A percentile compares a stretch with the other conserved stretches of the same genome.
These are phyloP conservation scores for Kryptopterus vitreolus DNA, from an alignment of 2,797 vertebrate species.

Conservation along the genomic window DNA sequence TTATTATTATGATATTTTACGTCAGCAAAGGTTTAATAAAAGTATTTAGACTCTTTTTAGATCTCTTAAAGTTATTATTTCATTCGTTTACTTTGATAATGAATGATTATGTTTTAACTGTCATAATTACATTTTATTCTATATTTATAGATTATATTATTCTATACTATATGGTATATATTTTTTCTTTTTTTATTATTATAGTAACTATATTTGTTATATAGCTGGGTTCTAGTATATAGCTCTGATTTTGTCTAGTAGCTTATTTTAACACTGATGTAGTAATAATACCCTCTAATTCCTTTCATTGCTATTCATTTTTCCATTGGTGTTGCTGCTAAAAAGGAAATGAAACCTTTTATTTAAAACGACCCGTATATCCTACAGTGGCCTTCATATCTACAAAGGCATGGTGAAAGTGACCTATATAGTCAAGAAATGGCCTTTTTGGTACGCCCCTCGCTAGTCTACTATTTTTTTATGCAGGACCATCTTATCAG, in stretches of 20 bases:
- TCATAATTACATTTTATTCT: no score
- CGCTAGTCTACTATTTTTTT: not conserved
- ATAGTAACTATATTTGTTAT: not conserved
- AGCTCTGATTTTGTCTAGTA: not conserved
- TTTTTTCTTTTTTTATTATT: no score
- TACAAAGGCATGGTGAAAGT: not conserved
- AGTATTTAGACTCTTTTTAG: no score
- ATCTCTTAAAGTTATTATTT: no score
- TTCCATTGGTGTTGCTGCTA: not conserved
- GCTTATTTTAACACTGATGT: not conserved
- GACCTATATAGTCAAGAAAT: constrained; percentile 15
- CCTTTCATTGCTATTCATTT: not conserved
- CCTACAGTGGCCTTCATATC: not conserved
- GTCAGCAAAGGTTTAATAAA: no score
- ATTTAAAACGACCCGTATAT: not conserved
- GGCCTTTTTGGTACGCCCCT: not conserved
- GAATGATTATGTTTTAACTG: no score
- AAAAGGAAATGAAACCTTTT: not conserved
- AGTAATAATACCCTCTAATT: no score
- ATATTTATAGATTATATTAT: no score
- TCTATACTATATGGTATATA: no score
- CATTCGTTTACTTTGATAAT: no score
- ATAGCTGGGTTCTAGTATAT: no score
- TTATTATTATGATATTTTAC: no score
- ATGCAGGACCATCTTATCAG: constrained; percentile 18